phyloP scores from a whole-genome alignment of 2,888 invertebrate species.

The Hydraecia micacea region DNA sequence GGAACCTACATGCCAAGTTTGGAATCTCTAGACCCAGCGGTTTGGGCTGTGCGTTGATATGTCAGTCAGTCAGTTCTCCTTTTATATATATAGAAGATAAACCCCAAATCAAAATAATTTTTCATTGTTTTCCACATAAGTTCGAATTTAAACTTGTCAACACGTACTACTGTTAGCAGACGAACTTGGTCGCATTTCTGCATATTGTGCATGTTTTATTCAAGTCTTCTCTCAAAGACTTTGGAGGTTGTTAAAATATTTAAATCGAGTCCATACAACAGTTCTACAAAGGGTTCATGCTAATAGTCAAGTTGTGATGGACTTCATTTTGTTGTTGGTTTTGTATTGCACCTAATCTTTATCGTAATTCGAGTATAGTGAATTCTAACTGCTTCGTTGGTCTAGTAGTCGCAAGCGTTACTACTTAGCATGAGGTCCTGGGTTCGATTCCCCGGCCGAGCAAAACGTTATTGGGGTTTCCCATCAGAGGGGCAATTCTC shows the following conservation, averaged over 20 bases:
- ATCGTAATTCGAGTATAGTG: neutral
- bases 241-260: constrained; percentile 51
- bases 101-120: neutral
- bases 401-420: too few relatives aligned
- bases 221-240: constrained; percentile 31
- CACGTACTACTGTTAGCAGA: constrained; percentile 10
- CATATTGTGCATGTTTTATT: constrained; percentile 54
- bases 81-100: constrained; percentile 1
- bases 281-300: constrained; percentile 11
- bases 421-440: too few relatives aligned
- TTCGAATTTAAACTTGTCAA: constrained; percentile 31
- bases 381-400: too few relatives aligned
- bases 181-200: constrained; percentile 40
- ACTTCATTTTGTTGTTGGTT: neutral
- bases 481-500: too few relatives aligned
- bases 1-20: too few relatives aligned
- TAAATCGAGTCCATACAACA: constrained; percentile 31
- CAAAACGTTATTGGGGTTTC: too few relatives aligned
- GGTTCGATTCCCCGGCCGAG: too few relatives aligned
- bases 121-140: neutral
- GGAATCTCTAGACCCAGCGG: too few relatives aligned
- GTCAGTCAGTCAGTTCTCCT: too few relatives aligned
- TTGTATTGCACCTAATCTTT: neutral
- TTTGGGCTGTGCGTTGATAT: too few relatives aligned
- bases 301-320: constrained; percentile 18